Evolutionary conservation across 2,797 vertebrate genomes (phyloP).

Genomic region (Sphenopsis melanotis): DNA sequence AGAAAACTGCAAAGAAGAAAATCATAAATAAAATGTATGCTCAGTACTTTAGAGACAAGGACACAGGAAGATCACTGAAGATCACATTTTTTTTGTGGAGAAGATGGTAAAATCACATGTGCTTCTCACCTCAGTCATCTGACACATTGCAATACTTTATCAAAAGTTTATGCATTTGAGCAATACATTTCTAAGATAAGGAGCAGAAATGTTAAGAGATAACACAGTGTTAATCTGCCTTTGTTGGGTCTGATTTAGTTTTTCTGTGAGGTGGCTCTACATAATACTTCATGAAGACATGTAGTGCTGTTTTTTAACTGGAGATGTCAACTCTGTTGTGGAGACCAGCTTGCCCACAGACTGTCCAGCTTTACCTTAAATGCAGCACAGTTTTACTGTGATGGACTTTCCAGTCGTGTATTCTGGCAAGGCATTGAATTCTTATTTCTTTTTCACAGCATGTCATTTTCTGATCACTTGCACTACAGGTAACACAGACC

Average conservation of each 20-base stretch:
- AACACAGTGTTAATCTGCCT: neutral
- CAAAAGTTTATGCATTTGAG: neutral
- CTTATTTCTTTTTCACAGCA: neutral
- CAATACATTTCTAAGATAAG: neutral
- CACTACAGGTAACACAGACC: neutral
- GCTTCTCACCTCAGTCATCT: neutral
- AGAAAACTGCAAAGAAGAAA: neutral
- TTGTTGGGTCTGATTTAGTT: neutral
- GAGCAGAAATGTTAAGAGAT: neutral
- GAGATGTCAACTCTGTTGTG: neutral
- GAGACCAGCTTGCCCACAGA: neutral
- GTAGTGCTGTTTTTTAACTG: neutral
- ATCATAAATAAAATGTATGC: neutral
- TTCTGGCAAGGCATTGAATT: neutral
- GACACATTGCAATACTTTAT: neutral
- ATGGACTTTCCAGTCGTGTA: neutral
- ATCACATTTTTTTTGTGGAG: neutral
- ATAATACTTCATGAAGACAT: neutral
- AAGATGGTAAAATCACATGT: neutral
- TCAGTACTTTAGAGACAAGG: neutral
- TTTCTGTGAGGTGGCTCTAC: neutral
- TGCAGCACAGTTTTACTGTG: neutral
- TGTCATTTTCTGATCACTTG: neutral
- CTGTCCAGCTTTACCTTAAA: neutral
- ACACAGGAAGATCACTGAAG: neutral